Percentiles rank a stretch among this genome's conserved stretches.
phyloP scores from a whole-genome alignment of 2,888 invertebrate genomes.

The Lithophane ornitopus region DNA sequence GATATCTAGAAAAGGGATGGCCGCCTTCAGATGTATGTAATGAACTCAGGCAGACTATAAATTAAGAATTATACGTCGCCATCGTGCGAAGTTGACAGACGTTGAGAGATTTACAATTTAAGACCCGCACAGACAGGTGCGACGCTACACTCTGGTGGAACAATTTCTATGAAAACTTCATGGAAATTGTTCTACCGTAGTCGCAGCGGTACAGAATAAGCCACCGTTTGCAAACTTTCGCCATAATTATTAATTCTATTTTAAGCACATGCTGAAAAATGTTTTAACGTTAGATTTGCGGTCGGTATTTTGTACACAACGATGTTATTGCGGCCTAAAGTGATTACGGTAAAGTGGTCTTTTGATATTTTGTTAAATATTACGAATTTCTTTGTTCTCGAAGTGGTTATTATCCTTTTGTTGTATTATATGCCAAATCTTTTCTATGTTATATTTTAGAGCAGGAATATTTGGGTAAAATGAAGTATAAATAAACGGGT shows the following conservation, averaged over 20 bases:
- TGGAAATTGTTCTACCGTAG: background rate
- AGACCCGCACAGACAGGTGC: background rate
- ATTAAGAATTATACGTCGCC: slow-evolving; percentile 55
- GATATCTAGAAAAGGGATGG: slow-evolving; percentile 23
- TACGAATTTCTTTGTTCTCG: slow-evolving; percentile 32
- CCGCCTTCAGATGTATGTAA: slow-evolving; percentile 27
- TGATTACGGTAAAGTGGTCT: slow-evolving; percentile 35
- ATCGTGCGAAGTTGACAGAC: slow-evolving; percentile 39
- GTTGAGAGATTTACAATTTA: slow-evolving; percentile 50
- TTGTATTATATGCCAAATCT: slow-evolving; percentile 4
- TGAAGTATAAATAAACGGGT: background rate
- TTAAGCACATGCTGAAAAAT: slow-evolving; percentile 10
- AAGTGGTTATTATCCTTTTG: slow-evolving; percentile 25
- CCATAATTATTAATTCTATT: slow-evolving; percentile 42
- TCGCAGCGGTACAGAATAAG: background rate
- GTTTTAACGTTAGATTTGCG: slow-evolving; percentile 26
- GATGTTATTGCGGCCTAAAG: slow-evolving; percentile 27
- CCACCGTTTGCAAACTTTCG: slow-evolving; percentile 8
- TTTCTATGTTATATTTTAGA: background rate
- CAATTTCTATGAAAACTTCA: background rate
- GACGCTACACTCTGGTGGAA: background rate
- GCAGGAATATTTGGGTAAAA: background rate
- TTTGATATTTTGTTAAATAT: slow-evolving; percentile 54
- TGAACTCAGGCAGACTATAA: slow-evolving; percentile 52
- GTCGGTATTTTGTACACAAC: slow-evolving; percentile 22